Evolutionary conservation across 2,888 invertebrate genomes (phyloP).

Genomic region (Amblyteles armatorius): DNA sequence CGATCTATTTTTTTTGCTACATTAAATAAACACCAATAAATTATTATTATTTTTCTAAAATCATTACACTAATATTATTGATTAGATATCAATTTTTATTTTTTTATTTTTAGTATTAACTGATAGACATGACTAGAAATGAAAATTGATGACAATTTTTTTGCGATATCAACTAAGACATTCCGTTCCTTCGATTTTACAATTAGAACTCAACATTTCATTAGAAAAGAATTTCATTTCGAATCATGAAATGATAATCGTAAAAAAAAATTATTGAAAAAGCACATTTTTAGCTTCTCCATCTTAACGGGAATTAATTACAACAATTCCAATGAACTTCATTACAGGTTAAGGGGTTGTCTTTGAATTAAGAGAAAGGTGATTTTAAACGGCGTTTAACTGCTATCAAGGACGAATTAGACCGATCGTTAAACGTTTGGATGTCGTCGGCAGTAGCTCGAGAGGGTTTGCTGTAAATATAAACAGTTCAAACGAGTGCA

Average conservation of each 20-base stretch:
- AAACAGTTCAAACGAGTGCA: slow-evolving; percentile 61
- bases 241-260: not conserved
- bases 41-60: not conserved
- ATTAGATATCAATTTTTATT: too few species aligned
- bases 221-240: not conserved
- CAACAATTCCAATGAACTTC: not conserved
- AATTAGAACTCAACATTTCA: too few species aligned
- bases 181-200: too few species aligned
- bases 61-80: too few species aligned
- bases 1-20: not conserved
- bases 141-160: too few species aligned
- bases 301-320: not conserved
- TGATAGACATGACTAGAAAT: too few species aligned
- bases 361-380: not conserved
- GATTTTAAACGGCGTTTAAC: slow-evolving; percentile 41
- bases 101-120: not conserved
- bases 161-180: too few species aligned
- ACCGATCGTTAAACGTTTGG: slow-evolving; percentile 49
- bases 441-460: slow-evolving; percentile 19
- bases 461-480: slow-evolving; percentile 57
- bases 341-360: too few species aligned
- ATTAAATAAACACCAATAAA: too few species aligned
- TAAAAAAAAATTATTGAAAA: not conserved
- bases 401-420: slow-evolving; percentile 42
- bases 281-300: not conserved